Evolutionary conservation across 2,797 vertebrate species (phyloP).

Genomic region (Vultur gryphus): DNA sequence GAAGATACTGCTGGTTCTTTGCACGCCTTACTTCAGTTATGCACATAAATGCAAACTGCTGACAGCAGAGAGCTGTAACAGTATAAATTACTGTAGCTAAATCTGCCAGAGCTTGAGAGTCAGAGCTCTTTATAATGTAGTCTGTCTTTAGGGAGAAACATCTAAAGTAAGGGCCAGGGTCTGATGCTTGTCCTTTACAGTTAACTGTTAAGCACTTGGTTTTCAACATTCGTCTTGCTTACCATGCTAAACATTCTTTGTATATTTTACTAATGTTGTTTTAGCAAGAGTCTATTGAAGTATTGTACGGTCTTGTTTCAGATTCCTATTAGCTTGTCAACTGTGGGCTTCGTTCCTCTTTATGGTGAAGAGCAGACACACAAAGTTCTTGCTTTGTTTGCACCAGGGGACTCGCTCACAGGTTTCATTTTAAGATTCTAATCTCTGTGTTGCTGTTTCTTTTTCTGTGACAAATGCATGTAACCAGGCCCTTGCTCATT

Average conservation of each 20-base stretch:
- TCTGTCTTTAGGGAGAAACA: not conserved
- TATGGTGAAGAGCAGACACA: slow-evolving; percentile 79
- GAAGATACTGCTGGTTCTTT: not conserved
- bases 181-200: not conserved
- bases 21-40: not conserved
- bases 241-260: not conserved
- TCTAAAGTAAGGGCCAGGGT: not conserved
- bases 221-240: not conserved
- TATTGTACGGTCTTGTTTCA: slow-evolving; percentile 60
- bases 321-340: slow-evolving; percentile 80
- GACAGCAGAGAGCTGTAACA: not conserved
- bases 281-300: not conserved
- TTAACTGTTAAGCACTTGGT: not conserved
- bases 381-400: slow-evolving; percentile 86
- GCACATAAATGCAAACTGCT: not conserved
- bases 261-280: not conserved
- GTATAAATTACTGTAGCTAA: not conserved
- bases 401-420: slow-evolving; percentile 75
- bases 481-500: not conserved
- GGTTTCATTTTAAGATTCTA: slow-evolving; percentile 68
- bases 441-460: not conserved
- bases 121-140: not conserved
- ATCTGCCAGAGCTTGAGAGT: not conserved
- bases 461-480: not conserved
- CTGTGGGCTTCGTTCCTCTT: slow-evolving; percentile 81